phyloP scores from a whole-genome alignment of 2,113 vertebrate species.

The Pimephales promelas region DNA sequence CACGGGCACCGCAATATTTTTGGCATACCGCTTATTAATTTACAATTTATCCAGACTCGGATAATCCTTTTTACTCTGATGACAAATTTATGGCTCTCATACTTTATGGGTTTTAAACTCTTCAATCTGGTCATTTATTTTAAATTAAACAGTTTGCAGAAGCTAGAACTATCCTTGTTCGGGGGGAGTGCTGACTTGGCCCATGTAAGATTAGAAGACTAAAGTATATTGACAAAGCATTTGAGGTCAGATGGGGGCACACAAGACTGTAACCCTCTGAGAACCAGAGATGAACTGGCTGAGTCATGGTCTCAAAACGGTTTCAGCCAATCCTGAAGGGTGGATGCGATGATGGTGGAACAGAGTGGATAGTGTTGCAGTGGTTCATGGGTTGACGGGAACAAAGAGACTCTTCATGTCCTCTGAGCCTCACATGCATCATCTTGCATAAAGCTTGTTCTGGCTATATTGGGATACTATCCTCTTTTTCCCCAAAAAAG shows the following conservation, averaged over 20 bases:
- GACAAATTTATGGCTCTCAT: conserved; percentile 3
- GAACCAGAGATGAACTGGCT: conserved; percentile 49
- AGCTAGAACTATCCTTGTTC: conserved; percentile 5
- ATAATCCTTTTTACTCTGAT: not conserved
- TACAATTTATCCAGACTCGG: conserved; percentile 8
- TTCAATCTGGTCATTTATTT: conserved; percentile 8
- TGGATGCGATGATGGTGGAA: conserved; percentile 18
- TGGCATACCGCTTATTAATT: not conserved
- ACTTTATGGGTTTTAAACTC: not conserved
- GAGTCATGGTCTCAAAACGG: conserved; percentile 21
- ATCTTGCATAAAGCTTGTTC: conserved; percentile 21
- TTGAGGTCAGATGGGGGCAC: conserved; percentile 52
- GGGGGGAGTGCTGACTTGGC: conserved; percentile 17
- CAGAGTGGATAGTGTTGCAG: conserved; percentile 52
- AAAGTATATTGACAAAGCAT: not conserved
- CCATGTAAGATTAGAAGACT: not conserved
- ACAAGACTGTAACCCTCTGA: conserved; percentile 46
- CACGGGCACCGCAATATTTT: not conserved
- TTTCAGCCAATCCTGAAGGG: conserved; percentile 34
- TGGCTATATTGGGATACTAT: conserved; percentile 17
- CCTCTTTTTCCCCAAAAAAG: conserved; percentile 30
- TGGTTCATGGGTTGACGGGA: conserved; percentile 38
- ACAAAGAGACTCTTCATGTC: conserved; percentile 56
- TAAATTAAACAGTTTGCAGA: conserved; percentile 22
- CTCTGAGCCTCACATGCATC: conserved; percentile 34